These are phyloP conservation scores for Tetheella fluctuosa DNA, from an alignment of 2,888 invertebrate species.

Conservation along the genomic window DNA sequence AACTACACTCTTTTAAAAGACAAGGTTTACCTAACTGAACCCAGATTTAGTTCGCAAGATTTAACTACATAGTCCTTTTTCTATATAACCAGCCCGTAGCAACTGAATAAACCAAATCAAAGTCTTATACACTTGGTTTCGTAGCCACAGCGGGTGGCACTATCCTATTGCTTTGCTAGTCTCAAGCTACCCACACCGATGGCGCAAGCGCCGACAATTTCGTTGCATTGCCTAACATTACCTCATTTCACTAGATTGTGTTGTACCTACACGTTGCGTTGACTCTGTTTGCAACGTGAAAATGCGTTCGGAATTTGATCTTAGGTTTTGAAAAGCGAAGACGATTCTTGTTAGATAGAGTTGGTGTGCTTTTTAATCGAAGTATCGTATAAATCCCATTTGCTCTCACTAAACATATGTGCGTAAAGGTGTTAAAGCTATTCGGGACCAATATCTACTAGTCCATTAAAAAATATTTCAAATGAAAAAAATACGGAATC, in stretches of 20 bases:
- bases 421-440: no score
- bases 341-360: neutral
- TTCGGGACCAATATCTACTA: no score
- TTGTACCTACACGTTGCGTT: constrained; percentile 32
- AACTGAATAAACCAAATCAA: neutral
- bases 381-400: no score
- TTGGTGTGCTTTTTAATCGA: no score
- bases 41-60: no score
- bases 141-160: constrained; percentile 33
- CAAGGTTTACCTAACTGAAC: no score
- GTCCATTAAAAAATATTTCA: no score
- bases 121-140: neutral
- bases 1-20: no score
- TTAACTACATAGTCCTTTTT: no score
- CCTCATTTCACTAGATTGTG: constrained; percentile 55
- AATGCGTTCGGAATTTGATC: constrained; percentile 25
- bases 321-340: constrained; percentile 5
- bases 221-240: constrained; percentile 56
- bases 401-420: no score
- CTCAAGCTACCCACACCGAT: constrained; percentile 35
- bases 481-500: no score
- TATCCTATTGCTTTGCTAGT: constrained; percentile 22
- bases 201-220: constrained; percentile 59
- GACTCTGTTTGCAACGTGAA: constrained; percentile 33
- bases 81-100: neutral